These are phyloP conservation scores for Crocodylus rhombifer DNA, from an alignment of 2,797 vertebrate genomes.

Conservation along the genomic window DNA sequence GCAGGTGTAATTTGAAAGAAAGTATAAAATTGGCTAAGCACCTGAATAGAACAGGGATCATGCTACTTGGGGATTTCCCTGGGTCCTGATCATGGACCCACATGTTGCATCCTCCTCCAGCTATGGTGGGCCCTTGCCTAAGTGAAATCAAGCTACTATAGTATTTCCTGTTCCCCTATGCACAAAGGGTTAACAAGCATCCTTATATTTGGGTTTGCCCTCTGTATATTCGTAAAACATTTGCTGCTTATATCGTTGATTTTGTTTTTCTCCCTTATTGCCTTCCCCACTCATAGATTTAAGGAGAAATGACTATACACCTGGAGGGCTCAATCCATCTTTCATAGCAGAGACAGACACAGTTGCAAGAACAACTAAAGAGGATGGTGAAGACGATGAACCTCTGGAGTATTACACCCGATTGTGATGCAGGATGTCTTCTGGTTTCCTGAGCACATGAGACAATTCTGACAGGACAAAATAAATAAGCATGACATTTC, in stretches of 20 bases:
- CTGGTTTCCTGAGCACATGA: background rate
- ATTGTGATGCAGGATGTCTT: slow-evolving; percentile 60
- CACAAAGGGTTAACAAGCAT: background rate
- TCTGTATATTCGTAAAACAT: background rate
- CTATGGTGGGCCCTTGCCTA: background rate
- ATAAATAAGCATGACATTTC: background rate
- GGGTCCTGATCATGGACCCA: background rate
- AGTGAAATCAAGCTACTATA: background rate
- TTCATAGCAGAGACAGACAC: slow-evolving; percentile 66
- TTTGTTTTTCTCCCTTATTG: slow-evolving; percentile 64
- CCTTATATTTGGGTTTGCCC: background rate
- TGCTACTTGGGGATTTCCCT: background rate
- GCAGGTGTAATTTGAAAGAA: background rate
- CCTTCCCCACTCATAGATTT: slow-evolving; percentile 83
- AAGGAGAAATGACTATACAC: slow-evolving; percentile 81
- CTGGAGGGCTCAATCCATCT: slow-evolving; percentile 69
- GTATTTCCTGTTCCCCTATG: background rate
- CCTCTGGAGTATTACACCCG: slow-evolving; percentile 69
- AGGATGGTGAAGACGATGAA: background rate
- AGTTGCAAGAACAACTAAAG: slow-evolving; percentile 40
- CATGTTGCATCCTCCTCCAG: background rate
- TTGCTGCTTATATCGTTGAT: background rate
- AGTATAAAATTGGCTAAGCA: background rate
- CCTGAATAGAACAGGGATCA: background rate
- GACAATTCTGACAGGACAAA: background rate